Evolutionary conservation across 1,140 invertebrate genomes (phyloP).

Genomic region (Hycleus cichorii): DNA sequence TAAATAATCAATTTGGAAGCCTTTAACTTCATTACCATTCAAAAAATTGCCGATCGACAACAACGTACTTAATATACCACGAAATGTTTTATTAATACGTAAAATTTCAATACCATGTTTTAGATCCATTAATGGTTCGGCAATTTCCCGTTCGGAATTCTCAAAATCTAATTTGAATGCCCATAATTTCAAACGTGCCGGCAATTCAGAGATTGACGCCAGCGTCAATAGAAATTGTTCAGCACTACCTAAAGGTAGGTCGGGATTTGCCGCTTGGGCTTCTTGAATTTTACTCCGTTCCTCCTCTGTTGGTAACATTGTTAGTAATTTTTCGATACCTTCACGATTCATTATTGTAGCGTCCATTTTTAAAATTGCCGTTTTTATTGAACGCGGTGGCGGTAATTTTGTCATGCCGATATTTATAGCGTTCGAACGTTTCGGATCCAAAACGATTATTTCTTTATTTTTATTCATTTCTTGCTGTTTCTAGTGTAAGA

Average conservation of each 20-base stretch:
- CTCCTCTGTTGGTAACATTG: conserved; percentile 96
- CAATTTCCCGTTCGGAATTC: conserved; percentile 94
- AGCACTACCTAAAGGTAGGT: conserved; percentile 91
- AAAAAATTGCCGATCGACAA: conserved; percentile 95
- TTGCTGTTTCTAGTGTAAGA: conserved; percentile 70
- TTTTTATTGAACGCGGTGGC: conserved; percentile 93
- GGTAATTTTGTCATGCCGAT: conserved; percentile 99
- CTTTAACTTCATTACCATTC: conserved; percentile 91
- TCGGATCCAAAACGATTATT: conserved; percentile 93
- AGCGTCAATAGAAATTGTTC: conserved; percentile 96
- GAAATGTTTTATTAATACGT: conserved; percentile 88
- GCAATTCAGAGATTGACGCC: conserved; percentile 91
- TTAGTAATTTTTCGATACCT: conserved; percentile 96
- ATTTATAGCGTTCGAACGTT: conserved; percentile 98
- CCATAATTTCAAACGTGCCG: conserved; percentile 93
- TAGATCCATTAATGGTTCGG: conserved; percentile 96
- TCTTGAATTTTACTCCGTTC: conserved; percentile 95
- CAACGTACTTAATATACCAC: conserved; percentile 86
- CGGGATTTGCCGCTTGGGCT: conserved; percentile 86
- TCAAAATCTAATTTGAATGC: conserved; percentile 98
- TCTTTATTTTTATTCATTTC: conserved; percentile 92
- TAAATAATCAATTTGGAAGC: conserved; percentile 97
- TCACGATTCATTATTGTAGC: conserved; percentile 96
- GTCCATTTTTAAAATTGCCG: conserved; percentile 99
- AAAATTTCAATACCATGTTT: conserved; percentile 92